Percentiles rank a stretch among this genome's conserved stretches.
phyloP scores from a whole-genome alignment of 2,888 invertebrate genomes.

The Parnassius glacialis region DNA sequence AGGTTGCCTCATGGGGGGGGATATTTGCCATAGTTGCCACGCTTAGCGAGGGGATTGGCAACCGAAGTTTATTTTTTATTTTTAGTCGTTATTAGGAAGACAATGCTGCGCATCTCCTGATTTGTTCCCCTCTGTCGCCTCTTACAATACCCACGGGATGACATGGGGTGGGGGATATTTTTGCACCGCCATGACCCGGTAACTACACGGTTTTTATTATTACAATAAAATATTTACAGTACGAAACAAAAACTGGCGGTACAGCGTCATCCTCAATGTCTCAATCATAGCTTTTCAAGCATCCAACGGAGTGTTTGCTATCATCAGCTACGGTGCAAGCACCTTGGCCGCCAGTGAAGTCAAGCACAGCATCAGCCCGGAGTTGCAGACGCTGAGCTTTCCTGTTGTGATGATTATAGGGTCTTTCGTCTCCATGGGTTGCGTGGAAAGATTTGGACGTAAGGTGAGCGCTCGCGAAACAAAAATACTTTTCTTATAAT shows the following conservation, averaged over 20 bases:
- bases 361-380: constrained; percentile 51
- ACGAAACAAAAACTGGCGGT: constrained; percentile 50
- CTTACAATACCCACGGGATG: too few relatives aligned
- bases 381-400: constrained; percentile 56
- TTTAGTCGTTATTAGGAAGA: too few relatives aligned
- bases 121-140: too few relatives aligned
- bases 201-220: too few relatives aligned
- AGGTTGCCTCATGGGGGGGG: too few relatives aligned
- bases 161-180: too few relatives aligned
- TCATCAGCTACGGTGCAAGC: constrained; percentile 53
- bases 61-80: too few relatives aligned
- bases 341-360: constrained; percentile 54
- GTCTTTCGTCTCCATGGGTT: constrained; percentile 51
- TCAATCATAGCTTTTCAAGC: constrained; percentile 42
- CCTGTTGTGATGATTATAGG: constrained; percentile 59
- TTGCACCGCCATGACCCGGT: too few relatives aligned
- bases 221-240: constrained; percentile 40
- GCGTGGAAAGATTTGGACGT: constrained; percentile 58
- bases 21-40: too few relatives aligned
- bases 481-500: too few relatives aligned
- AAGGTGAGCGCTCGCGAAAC: constrained; percentile 44
- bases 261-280: constrained; percentile 43
- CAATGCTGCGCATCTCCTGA: too few relatives aligned
- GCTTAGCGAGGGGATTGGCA: too few relatives aligned
- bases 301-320: constrained; percentile 52